A percentile compares a stretch with the other conserved stretches of the same genome.
These are phyloP conservation scores for Campoletis raptor DNA, from an alignment of 2,888 invertebrate genomes.

Conservation along the genomic window DNA sequence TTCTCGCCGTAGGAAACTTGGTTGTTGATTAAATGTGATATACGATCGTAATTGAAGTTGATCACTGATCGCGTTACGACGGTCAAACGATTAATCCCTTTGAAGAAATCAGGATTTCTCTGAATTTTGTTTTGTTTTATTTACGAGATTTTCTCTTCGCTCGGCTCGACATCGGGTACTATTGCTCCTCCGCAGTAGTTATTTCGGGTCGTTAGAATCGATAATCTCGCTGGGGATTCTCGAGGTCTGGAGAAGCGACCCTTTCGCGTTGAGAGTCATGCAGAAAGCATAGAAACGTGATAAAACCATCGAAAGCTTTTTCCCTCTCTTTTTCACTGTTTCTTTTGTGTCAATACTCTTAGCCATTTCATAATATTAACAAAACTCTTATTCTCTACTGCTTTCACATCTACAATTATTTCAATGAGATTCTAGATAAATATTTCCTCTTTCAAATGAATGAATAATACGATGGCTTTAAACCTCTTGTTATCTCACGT, in stretches of 20 bases:
- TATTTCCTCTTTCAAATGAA: slow-evolving; percentile 19
- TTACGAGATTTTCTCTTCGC: slow-evolving; percentile 30
- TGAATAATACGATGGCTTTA: slow-evolving; percentile 2
- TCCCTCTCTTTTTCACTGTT: neutral
- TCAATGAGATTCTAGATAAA: slow-evolving; percentile 23
- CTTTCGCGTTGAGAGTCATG: slow-evolving; percentile 59
- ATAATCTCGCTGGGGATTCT: slow-evolving; percentile 69
- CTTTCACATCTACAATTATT: slow-evolving; percentile 20
- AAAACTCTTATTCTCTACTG: neutral
- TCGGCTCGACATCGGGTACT: slow-evolving; percentile 48
- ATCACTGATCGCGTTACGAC: slow-evolving; percentile 60
- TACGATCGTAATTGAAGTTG: slow-evolving; percentile 63
- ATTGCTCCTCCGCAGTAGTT: slow-evolving; percentile 61
- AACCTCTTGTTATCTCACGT: neutral
- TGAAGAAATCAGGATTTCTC: slow-evolving; percentile 55
- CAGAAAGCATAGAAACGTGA: slow-evolving; percentile 55
- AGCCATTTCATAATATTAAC: slow-evolving; percentile 1
- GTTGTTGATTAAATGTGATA: slow-evolving; percentile 61
- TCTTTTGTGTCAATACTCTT: neutral
- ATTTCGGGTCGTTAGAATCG: slow-evolving; percentile 70
- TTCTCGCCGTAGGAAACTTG: slow-evolving; percentile 18
- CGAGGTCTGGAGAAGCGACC: slow-evolving; percentile 59
- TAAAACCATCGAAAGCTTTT: slow-evolving; percentile 53
- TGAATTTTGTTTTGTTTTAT: slow-evolving; percentile 37
- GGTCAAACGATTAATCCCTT: slow-evolving; percentile 63